phyloP scores from a whole-genome alignment of 2,797 vertebrate genomes.

The Coregonus suidteri region DNA sequence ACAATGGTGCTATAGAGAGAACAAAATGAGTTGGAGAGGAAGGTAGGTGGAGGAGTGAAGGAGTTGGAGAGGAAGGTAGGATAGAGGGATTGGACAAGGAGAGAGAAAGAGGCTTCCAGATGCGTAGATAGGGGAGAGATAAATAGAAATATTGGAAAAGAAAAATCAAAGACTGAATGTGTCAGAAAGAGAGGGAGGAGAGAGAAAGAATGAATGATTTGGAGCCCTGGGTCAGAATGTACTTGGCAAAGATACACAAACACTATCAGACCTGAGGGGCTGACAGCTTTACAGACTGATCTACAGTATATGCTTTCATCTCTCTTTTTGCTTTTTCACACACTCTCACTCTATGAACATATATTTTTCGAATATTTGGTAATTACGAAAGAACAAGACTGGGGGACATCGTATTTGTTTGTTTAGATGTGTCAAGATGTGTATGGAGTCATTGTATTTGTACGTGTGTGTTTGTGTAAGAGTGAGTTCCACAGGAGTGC shows the following conservation, averaged over 20 bases:
- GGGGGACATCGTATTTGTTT: neutral
- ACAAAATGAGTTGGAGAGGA: neutral
- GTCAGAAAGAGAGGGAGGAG: neutral
- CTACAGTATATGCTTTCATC: neutral
- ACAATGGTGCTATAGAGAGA: constrained; percentile 2
- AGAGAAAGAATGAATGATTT: neutral
- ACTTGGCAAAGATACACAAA: too few species aligned
- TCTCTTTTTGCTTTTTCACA: neutral
- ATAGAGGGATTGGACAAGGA: neutral
- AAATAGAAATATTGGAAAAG: constrained; percentile 6
- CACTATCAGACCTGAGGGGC: too few species aligned
- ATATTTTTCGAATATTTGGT: too few species aligned
- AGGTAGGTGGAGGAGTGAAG: constrained; percentile 6
- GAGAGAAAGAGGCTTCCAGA: neutral
- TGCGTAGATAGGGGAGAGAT: neutral
- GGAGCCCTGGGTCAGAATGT: neutral
- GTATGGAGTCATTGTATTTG: neutral
- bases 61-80: neutral
- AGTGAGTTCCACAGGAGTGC: neutral
- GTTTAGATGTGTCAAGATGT: constrained; percentile 6
- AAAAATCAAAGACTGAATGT: neutral
- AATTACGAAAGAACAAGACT: neutral
- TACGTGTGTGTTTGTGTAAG: neutral
- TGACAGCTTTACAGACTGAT: neutral
- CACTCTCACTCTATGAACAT: neutral